Evolutionary conservation across 64 coral and sea anemone species (phyloP).

Genomic region (Montipora foliosa): DNA sequence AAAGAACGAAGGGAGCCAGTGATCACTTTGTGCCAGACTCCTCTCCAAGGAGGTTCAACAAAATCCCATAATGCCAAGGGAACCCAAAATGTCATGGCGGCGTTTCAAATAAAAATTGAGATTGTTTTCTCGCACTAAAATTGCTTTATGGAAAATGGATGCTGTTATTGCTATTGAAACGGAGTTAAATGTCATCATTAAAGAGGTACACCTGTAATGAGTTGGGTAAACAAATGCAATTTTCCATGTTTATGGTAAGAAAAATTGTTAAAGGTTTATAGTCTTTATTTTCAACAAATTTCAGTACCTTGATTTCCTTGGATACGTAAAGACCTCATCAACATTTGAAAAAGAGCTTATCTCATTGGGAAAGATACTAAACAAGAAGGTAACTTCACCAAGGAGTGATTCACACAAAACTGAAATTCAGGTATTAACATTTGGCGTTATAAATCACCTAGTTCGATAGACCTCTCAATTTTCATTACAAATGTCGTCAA

Average conservation of each 20-base stretch:
- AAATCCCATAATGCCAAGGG: not conserved
- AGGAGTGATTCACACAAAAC: constrained; percentile 83
- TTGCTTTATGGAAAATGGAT: constrained; percentile 67
- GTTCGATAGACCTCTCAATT: too few relatives aligned
- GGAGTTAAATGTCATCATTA: constrained; percentile 82
- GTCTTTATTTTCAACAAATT: not conserved
- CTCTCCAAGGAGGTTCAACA: not conserved
- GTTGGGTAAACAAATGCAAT: not conserved
- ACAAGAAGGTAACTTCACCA: constrained; percentile 28
- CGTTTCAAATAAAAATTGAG: not conserved
- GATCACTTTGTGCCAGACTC: not conserved
- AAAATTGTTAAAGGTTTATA: too few relatives aligned
- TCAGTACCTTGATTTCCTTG: constrained; percentile 81
- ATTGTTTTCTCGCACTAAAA: too few relatives aligned
- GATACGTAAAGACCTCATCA: constrained; percentile 60
- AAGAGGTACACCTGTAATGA: constrained; percentile 42
- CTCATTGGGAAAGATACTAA: constrained; percentile 66
- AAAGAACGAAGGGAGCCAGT: not conserved
- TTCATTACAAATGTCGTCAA: too few relatives aligned
- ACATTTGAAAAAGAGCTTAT: constrained; percentile 60
- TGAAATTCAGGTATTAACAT: constrained; percentile 70
- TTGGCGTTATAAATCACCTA: not conserved
- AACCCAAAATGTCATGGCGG: not conserved
- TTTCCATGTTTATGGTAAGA: too few relatives aligned
- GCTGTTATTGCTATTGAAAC: constrained; percentile 77